Base-by-base conservation (phyloP, 2,113 vertebrate genomes). In the Promerops cafer region DNA sequence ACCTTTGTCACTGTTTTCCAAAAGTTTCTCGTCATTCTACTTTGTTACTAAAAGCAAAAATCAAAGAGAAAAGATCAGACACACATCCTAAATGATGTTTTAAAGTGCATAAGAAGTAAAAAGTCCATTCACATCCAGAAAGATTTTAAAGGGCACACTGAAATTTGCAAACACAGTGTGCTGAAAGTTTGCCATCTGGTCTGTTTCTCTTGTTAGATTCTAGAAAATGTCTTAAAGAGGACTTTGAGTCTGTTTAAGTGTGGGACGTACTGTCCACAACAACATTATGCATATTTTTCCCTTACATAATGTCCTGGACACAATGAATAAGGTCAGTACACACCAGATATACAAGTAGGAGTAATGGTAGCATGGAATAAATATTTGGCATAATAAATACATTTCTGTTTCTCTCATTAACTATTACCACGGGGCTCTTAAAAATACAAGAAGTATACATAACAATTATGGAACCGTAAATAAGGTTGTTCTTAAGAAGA, bases 1-100 rank as follows among this genome's bases (percentile, higher is more conserved):
- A 57, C 95, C 70, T 98, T 97, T 80, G 97, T 92, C 83, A 98
- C 93, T 53, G 95, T 77, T 96, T 97, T 98, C 98, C 98, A 98
- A 81, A 98, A 96, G 79, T 92, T 98, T 94, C 97, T 96, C 87
- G 97, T 87, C 98, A 98, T 98, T 95, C 50, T 95, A 61, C 22
- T 96, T 70, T 83, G 64, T 65, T 83, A 70, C 27, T 31, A 37
- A 97, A 92, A 50, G 87, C 40, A 68, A 77, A 77, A 94, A 81
- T 42, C 15, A 70, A 77, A 90, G 45, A 57, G 20, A 26, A 83
- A 84, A 87, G 21, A 78, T 89, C 78, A 89, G 31, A 65, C 3
- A 66, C 2, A 26, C 40, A 90, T 97, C 70, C 71, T 65, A 40
- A 89, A 56, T 4, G 69, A 57, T 89, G 56, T 78, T 93, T 91